These are phyloP conservation scores for Mastomys coucha DNA, from an alignment of 2,113 vertebrate species.

Conservation along the genomic window DNA sequence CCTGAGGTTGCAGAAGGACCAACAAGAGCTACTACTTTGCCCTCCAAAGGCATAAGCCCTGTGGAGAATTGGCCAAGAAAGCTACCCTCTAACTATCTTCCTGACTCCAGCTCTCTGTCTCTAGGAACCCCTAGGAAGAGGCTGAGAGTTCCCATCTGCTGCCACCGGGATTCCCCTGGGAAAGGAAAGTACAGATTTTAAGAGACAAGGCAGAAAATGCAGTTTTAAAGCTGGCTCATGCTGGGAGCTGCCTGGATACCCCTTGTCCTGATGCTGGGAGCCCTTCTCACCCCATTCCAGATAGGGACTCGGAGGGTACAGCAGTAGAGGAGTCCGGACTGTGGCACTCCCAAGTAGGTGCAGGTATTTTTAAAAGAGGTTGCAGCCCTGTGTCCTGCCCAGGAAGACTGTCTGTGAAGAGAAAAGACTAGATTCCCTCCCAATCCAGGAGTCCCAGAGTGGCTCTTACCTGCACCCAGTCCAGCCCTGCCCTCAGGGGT, in stretches of 20 bases:
- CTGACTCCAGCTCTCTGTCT: background rate
- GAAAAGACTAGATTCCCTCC: background rate
- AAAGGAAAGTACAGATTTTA: background rate
- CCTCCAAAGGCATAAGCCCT: background rate
- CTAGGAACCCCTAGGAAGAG: slow-evolving; percentile 35
- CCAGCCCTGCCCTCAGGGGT: background rate
- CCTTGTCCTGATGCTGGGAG: background rate
- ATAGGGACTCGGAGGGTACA: background rate
- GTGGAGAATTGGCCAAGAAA: background rate
- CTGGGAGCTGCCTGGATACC: background rate
- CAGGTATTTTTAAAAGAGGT: background rate
- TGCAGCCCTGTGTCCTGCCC: background rate
- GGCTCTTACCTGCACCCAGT: background rate
- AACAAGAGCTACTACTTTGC: background rate
- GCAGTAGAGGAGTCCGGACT: background rate
- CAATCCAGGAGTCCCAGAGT: background rate
- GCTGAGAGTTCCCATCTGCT: slow-evolving; percentile 49
- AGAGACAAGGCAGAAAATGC: background rate
- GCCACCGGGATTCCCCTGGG: slow-evolving; percentile 51
- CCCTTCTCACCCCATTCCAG: background rate
- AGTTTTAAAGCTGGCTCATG: background rate
- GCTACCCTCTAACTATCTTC: background rate
- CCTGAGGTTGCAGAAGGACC: background rate
- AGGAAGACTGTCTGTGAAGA: background rate
- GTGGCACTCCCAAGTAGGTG: background rate